phyloP scores from a whole-genome alignment of 2,797 vertebrate species.

The Hapalemur alaotrensis region DNA sequence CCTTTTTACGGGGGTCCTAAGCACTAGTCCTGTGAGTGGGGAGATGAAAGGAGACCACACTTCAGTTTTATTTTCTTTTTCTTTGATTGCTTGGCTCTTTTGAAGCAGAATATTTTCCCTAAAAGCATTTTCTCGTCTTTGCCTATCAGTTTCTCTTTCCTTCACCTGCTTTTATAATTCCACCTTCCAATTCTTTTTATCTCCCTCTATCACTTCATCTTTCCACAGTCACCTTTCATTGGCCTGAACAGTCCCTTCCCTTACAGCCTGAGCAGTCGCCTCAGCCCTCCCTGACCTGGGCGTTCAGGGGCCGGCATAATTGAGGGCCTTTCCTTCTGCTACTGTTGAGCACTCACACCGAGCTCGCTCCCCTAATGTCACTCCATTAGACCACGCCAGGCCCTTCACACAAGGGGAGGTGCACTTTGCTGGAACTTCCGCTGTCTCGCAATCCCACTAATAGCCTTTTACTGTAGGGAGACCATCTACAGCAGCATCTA shows the following conservation, averaged over 20 bases:
- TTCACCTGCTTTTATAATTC: slow-evolving; percentile 11
- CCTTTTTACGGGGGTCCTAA: neutral
- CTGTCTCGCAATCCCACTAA: slow-evolving; percentile 53
- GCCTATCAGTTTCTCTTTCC: neutral
- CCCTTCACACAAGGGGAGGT: slow-evolving; percentile 5
- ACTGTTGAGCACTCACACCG: neutral
- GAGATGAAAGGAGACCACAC: neutral
- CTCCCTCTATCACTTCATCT: neutral
- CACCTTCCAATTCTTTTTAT: neutral
- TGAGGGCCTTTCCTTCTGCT: slow-evolving; percentile 7
- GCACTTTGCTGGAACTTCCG: slow-evolving; percentile 43
- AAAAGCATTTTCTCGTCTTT: neutral
- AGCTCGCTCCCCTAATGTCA: neutral
- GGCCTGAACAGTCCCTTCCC: neutral
- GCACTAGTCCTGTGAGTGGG: neutral
- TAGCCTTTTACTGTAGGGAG: slow-evolving; percentile 63
- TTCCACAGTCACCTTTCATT: neutral
- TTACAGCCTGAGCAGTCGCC: neutral
- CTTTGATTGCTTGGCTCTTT: neutral
- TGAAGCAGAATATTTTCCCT: neutral
- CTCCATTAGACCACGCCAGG: slow-evolving; percentile 49
- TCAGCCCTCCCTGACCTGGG: neutral
- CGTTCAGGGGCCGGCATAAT: neutral
- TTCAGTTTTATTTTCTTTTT: neutral
- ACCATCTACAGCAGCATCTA: slow-evolving; percentile 48